Percentiles rank a stretch among this genome's conserved stretches.
Conservation (phyloP, 2,113 vertebrate genomes). For the Gavia stellata region DNA sequence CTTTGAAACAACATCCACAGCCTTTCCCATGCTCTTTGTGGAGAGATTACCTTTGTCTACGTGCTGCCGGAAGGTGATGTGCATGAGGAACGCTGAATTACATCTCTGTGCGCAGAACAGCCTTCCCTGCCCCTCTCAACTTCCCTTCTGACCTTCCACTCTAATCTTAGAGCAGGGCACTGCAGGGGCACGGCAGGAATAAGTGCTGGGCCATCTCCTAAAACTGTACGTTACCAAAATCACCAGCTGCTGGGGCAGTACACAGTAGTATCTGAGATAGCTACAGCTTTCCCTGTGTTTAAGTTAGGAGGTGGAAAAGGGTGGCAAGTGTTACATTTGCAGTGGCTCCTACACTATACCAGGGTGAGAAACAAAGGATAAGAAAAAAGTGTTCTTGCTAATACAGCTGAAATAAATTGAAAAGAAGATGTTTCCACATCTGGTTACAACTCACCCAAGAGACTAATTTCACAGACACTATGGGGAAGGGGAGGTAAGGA, state of each 20-base stretch:
- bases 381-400: neutral
- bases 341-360: neutral
- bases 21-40: neutral
- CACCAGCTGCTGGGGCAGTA: neutral
- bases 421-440: neutral
- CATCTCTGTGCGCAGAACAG: neutral
- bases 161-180: accelerated
- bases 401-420: neutral
- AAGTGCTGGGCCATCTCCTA: neutral
- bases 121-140: neutral
- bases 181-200: neutral
- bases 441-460: neutral
- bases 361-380: neutral
- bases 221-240: accelerated
- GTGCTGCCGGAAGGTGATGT: neutral
- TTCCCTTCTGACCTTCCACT: too few relatives aligned
- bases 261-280: accelerated
- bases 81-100: accelerated
- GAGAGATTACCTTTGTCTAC: accelerated
- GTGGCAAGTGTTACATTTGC: too few relatives aligned
- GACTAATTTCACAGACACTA: neutral
- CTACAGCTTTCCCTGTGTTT: neutral
- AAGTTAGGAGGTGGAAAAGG: neutral
- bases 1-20: neutral
- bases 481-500: neutral